Evolutionary conservation across 2,113 vertebrate genomes (phyloP), one percentile per base, ranked within the genome.

Genomic region (Aythya baeri): DNA sequence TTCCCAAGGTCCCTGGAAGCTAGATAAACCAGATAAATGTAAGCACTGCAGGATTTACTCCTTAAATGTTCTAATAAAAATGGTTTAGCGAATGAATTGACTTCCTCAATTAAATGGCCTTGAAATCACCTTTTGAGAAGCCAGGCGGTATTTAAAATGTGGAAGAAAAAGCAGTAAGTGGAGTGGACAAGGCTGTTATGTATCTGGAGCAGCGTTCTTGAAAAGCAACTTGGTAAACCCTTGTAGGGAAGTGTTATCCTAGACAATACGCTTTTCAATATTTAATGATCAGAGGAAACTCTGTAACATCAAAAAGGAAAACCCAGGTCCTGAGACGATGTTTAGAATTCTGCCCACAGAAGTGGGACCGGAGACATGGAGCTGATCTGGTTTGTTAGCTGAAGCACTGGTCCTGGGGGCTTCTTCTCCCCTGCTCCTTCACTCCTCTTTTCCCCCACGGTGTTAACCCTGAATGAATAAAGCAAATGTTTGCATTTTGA

Each of bases 31-130:
- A 94, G 66, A 88, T 86, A 73, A 82, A 86, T 2, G 44, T 34
- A 54, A 59, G 32, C 36, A 0, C 78, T 76, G 46, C 59, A 66
- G 79, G 86, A 79, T 85, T 94, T 77, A 73, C 78, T 89, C 74
- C 74, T 94, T 91, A 92, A 89, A 94, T 85, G 78, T 86, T 85
- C 62, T 73, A 89, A 91, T 85, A 84, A 92, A 95, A 94, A 70
- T 43, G 83, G 71, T 79, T 91, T 89, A 87, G 71, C 66, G 52
- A 77, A 85, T 67, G 66, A 94, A 84, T 96, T 85, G 38, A 49
- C 74, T 94, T 91, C 54, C 50, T 93, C 84, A 91, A 62, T 94
- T 79, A 87, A 81, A 58, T 87, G 81, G 74, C 89, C 81, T 94
- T 85, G 82, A 61, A 91, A 73, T 95, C 94, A 91, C 84, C 78